Percentiles rank a stretch among this genome's conserved stretches.
Evolutionary conservation across 2,888 invertebrate genomes (phyloP).

Genomic region (Arge pagana): DNA sequence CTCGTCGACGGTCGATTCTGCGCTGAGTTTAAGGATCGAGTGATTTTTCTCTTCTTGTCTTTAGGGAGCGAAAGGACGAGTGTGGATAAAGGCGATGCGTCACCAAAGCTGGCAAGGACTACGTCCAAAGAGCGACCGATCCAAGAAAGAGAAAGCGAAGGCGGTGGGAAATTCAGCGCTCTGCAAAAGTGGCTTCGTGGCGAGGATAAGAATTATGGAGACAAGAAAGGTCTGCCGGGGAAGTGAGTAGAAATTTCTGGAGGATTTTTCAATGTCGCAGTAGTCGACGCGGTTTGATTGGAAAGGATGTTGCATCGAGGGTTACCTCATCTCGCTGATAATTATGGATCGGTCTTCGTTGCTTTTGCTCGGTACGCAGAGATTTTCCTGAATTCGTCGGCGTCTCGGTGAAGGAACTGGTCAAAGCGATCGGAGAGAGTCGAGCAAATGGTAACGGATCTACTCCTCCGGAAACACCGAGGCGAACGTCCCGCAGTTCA

Average conservation of each 20-base stretch:
- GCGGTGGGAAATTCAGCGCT: slow-evolving; percentile 58
- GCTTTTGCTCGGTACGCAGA: slow-evolving; percentile 36
- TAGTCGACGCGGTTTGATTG: neutral
- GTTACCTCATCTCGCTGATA: slow-evolving; percentile 7
- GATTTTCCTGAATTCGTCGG: slow-evolving; percentile 65
- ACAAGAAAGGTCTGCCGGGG: slow-evolving; percentile 52
- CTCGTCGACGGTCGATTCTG: neutral
- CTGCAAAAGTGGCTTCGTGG: slow-evolving; percentile 65
- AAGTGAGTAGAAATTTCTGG: slow-evolving; percentile 36
- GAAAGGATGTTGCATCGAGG: slow-evolving; percentile 26
- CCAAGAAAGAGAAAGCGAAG: slow-evolving; percentile 44
- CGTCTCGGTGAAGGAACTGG: slow-evolving; percentile 74
- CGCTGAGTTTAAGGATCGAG: no score
- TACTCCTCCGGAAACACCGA: slow-evolving; percentile 72
- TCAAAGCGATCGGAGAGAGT: slow-evolving; percentile 75
- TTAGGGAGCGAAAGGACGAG: slow-evolving; percentile 44
- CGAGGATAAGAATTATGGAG: slow-evolving; percentile 57
- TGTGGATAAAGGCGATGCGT: slow-evolving; percentile 46
- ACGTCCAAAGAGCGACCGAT: slow-evolving; percentile 45
- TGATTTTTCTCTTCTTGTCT: slow-evolving; percentile 14
- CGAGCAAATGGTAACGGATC: slow-evolving; percentile 79
- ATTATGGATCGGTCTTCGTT: neutral
- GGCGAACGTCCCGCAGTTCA: slow-evolving; percentile 59
- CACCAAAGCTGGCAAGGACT: slow-evolving; percentile 46
- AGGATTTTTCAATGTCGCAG: no score